Base-by-base conservation (phyloP, 2,888 invertebrate species). In the Hirtodrosophila cameraria region DNA sequence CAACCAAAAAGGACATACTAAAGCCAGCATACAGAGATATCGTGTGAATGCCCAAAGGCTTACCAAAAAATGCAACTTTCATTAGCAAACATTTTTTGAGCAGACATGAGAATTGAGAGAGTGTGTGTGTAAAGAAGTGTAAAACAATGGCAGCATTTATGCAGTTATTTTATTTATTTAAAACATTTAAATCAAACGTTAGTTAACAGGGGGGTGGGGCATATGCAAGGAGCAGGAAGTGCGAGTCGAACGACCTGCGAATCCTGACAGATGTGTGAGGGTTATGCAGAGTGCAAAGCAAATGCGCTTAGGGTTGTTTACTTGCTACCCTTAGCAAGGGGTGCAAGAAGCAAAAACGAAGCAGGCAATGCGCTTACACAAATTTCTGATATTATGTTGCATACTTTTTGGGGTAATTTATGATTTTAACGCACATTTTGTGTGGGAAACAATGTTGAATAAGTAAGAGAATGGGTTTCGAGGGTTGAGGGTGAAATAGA, bases 351-450 rank as follows among this genome's bases (percentile, higher is more conserved):
- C 30, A 12, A 12, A 27, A 39, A 38, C n/a, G 15, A 2, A 35
- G 35, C 2, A 35, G 49, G 43, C 50, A 53, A 39, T 64, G 75
- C 54, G 68, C 58, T 75, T 75, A 67, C 73, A 82, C 83, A 82
- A 82, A 82, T 82, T 79, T 82, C 82, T 67, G 48, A 73, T 70
- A 85, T 80, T 82, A 78, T 80, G 82, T 82, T 80, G 80, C 86
- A 85, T 79, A 83, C 69, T 76, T 82, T 70, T 63, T 25, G 27
- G 67, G 83, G 80, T 85, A 80, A 80, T 80, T 80, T 80, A 80
- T 85, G 86, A 85, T 85, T 80, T 86, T 58, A 41, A 63, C 76
- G 83, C 64, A 73, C 73, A 77, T 62, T n/a, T 60, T 43, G 43
- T 53, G 49, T 28, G 46, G 38, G 36, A 23, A 41, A 25, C 27